Evolutionary conservation across 2,797 vertebrate species (phyloP).

Genomic region (Artibeus jamaicensis): DNA sequence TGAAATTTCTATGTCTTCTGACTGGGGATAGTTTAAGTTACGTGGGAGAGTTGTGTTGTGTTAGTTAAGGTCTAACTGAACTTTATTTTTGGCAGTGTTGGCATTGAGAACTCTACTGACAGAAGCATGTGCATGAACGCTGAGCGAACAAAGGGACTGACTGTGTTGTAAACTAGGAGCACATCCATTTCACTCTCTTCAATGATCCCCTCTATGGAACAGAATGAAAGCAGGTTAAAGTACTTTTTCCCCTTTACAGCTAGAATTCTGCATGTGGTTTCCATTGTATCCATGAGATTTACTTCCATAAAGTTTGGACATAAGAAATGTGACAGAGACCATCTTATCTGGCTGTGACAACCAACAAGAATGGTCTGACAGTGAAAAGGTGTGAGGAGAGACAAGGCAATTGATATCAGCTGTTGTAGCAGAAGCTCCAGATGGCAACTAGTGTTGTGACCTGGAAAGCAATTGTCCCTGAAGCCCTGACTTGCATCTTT

Average conservation of each 20-base stretch:
- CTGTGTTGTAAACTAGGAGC: neutral
- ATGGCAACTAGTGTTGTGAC: neutral
- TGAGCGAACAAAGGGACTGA: neutral
- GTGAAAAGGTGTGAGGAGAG: no score
- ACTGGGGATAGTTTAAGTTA: neutral
- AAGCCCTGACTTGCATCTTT: neutral
- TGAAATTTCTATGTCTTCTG: neutral
- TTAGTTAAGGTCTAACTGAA: neutral
- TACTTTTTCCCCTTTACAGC: neutral
- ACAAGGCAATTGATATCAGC: neutral
- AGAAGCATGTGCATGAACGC: neutral
- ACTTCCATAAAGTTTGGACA: neutral
- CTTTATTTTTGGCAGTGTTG: neutral
- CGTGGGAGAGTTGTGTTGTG: neutral
- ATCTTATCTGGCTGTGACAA: neutral
- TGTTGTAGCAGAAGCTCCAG: neutral
- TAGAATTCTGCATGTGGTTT: neutral
- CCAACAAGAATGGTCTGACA: neutral
- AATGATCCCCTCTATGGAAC: neutral
- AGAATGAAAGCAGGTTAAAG: neutral
- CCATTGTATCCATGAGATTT: neutral
- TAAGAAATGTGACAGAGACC: neutral
- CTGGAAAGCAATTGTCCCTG: neutral
- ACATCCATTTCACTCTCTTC: neutral
- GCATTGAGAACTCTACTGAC: neutral